Percentiles rank a stretch among this genome's conserved stretches.
Evolutionary conservation across 2,888 invertebrate species (phyloP).

Genomic region (Acleris holmiana): DNA sequence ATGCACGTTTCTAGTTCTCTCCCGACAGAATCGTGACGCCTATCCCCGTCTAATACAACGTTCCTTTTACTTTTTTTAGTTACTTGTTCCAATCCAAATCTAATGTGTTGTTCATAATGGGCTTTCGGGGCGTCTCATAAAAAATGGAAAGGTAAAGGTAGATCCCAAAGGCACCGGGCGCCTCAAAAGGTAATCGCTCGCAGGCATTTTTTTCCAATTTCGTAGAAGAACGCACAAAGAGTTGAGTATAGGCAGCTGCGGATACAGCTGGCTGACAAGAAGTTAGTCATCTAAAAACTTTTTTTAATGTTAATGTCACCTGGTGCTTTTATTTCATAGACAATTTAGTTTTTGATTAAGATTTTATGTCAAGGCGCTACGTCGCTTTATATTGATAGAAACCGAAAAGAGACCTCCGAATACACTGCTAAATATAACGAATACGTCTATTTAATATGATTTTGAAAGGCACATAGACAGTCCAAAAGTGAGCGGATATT

Average conservation of each 20-base stretch:
- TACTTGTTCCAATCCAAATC: conserved; percentile 52
- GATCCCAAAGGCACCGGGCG: conserved; percentile 63
- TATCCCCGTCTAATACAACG: conserved; percentile 52
- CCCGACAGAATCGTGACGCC: conserved; percentile 35
- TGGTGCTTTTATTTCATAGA: conserved; percentile 40
- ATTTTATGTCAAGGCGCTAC: too few relatives aligned
- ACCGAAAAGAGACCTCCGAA: too few relatives aligned
- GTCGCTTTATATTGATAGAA: not conserved
- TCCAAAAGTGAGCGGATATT: too few relatives aligned
- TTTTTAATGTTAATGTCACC: conserved; percentile 58
- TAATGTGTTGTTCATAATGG: conserved; percentile 73
- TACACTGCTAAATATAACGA: too few relatives aligned
- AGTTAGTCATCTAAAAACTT: conserved; percentile 43
- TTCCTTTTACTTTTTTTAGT: conserved; percentile 53
- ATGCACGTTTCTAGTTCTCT: conserved; percentile 24
- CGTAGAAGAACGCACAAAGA: conserved; percentile 71
- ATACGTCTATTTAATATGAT: too few relatives aligned
- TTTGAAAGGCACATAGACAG: too few relatives aligned
- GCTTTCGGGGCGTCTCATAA: conserved; percentile 57
- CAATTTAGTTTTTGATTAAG: conserved; percentile 5
- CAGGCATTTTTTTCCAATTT: conserved; percentile 64
- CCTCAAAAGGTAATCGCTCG: conserved; percentile 75
- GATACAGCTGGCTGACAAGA: conserved; percentile 66
- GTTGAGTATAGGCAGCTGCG: conserved; percentile 66
- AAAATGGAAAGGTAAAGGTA: conserved; percentile 62